These are phyloP conservation scores for Polyommatus icarus DNA, from an alignment of 2,888 invertebrate genomes.

Conservation along the genomic window DNA sequence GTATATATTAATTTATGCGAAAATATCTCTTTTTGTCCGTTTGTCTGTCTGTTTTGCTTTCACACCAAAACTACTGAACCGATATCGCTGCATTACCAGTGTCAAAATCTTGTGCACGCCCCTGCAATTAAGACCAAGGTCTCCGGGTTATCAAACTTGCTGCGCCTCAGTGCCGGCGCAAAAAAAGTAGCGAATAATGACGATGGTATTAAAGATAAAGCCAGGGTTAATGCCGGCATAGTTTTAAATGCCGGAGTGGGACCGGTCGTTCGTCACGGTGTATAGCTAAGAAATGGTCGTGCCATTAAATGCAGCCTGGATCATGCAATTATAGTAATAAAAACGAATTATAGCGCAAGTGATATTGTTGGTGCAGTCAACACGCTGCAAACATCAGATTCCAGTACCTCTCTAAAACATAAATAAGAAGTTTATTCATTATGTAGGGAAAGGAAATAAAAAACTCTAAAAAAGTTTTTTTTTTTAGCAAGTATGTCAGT, in stretches of 20 bases:
- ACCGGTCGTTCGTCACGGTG: constrained; percentile 49
- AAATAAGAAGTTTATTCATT: too few species aligned
- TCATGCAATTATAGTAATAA: constrained; percentile 36
- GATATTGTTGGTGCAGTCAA: constrained; percentile 37
- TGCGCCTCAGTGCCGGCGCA: constrained; percentile 69
- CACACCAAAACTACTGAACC: too few species aligned
- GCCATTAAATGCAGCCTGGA: constrained; percentile 38
- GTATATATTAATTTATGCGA: too few species aligned
- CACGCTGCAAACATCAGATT: constrained; percentile 55
- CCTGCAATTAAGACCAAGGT: constrained; percentile 81
- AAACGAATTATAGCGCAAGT: constrained; percentile 32
- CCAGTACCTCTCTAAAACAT: too few species aligned
- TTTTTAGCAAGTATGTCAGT: not conserved
- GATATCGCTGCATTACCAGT: too few species aligned
- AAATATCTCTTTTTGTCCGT: too few species aligned
- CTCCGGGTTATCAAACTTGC: constrained; percentile 80
- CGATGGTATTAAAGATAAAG: constrained; percentile 79
- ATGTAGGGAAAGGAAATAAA: too few species aligned
- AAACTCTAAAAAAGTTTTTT: not conserved
- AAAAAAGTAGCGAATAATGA: constrained; percentile 76
- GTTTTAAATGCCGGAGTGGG: constrained; percentile 55
- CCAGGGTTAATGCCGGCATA: constrained; percentile 65
- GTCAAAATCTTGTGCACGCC: too few species aligned
- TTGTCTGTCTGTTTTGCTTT: too few species aligned
- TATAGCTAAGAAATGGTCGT: constrained; percentile 43